Conservation (phyloP, 1,140 invertebrate species). For the Drosophila sturtevanti region DNA sequence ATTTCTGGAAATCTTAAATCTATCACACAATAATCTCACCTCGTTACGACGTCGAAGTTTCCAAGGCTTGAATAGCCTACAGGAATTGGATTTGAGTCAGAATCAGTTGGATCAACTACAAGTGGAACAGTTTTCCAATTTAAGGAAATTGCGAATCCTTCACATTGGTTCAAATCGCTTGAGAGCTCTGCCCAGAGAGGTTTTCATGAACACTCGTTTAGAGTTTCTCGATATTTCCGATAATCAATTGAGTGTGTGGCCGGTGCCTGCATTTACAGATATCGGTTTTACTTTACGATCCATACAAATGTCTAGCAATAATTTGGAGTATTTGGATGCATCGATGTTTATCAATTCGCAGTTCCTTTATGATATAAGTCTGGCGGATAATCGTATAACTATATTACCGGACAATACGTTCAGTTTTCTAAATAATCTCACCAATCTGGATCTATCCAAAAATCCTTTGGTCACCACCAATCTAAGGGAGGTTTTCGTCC, state of each 20-base stretch:
- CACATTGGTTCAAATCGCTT: constrained; percentile 91
- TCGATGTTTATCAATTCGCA: constrained; percentile 93
- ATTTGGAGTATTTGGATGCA: constrained; percentile 93
- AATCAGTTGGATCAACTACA: constrained; percentile 91
- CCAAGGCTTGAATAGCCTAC: constrained; percentile 88
- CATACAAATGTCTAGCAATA: constrained; percentile 91
- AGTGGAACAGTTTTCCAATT: constrained; percentile 91
- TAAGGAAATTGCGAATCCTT: constrained; percentile 89
- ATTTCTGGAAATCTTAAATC: constrained; percentile 88
- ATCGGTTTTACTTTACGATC: constrained; percentile 89
- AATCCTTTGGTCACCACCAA: constrained; percentile 92
- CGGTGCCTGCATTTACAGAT: constrained; percentile 88
- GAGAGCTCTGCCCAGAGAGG: constrained; percentile 89
- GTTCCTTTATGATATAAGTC: constrained; percentile 89
- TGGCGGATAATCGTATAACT: constrained; percentile 91
- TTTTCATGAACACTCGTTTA: constrained; percentile 90
- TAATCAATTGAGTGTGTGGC: constrained; percentile 91
- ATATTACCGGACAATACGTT: constrained; percentile 95
- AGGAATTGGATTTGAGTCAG: constrained; percentile 90
- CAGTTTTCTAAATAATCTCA: constrained; percentile 89
- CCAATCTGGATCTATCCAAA: constrained; percentile 90
- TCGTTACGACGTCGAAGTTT: constrained; percentile 90
- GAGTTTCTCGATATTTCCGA: constrained; percentile 91
- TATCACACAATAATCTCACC: constrained; percentile 89
- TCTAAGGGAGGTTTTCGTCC: constrained; percentile 95